Evolutionary conservation across 2,797 vertebrate species (phyloP).

Genomic region (Bovichtus diacanthus): DNA sequence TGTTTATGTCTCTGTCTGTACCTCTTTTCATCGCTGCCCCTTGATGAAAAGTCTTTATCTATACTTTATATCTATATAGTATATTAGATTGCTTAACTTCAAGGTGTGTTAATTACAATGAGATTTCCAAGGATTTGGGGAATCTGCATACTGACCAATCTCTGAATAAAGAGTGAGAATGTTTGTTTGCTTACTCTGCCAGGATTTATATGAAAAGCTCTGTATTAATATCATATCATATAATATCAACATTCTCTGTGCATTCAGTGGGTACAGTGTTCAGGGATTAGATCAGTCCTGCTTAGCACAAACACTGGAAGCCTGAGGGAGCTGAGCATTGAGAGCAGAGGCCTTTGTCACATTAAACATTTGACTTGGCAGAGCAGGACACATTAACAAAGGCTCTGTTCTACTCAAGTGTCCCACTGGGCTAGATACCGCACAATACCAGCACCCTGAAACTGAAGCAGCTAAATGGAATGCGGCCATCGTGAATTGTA

Average conservation of each 20-base stretch:
- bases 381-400: background rate
- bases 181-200: background rate
- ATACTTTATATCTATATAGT: background rate
- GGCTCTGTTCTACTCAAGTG: background rate
- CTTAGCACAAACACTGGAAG: background rate
- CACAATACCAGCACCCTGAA: background rate
- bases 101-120: background rate
- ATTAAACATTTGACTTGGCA: background rate
- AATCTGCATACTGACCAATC: background rate
- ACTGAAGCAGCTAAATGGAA: background rate
- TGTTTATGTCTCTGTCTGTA: constrained; percentile 31
- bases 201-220: background rate
- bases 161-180: background rate
- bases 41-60: constrained; percentile 43
- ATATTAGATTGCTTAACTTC: background rate
- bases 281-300: background rate
- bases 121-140: background rate
- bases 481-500: background rate
- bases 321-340: background rate
- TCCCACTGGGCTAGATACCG: background rate
- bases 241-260: constrained; percentile 1
- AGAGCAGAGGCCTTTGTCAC: background rate
- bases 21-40: constrained; percentile 4
- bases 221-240: no score
- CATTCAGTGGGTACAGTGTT: background rate